phyloP scores from a whole-genome alignment of 2,113 vertebrate genomes.

The Dinomys branickii region DNA sequence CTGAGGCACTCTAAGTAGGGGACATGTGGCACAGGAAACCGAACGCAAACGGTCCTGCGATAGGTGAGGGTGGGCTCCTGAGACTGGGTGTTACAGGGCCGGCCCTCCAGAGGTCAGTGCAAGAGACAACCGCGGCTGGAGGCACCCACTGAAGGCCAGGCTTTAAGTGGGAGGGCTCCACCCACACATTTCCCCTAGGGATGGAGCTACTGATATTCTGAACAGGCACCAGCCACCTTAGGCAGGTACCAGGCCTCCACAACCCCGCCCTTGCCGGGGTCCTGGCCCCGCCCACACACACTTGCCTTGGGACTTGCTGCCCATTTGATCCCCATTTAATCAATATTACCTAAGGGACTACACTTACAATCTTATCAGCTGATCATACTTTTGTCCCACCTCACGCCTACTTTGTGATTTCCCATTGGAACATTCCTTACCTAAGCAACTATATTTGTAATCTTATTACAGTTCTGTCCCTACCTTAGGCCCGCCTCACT shows the following conservation, averaged over 20 bases:
- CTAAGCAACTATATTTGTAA: background rate
- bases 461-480: background rate
- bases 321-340: too few species aligned
- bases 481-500: background rate
- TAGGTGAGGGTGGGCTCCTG: background rate
- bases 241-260: background rate
- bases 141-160: background rate
- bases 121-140: background rate
- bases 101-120: background rate
- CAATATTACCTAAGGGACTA: background rate
- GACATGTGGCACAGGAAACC: background rate
- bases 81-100: background rate
- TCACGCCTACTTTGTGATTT: background rate
- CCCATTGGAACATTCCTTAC: background rate
- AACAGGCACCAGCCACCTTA: background rate
- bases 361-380: background rate
- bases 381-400: background rate
- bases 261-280: rapidly evolving
- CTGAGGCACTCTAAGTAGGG: background rate
- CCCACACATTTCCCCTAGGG: background rate
- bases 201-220: background rate
- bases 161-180: background rate
- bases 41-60: background rate
- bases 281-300: background rate
- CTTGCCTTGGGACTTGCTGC: background rate